These are phyloP conservation scores for Acronicta psi DNA, from an alignment of 2,888 invertebrate species.

Conservation along the genomic window DNA sequence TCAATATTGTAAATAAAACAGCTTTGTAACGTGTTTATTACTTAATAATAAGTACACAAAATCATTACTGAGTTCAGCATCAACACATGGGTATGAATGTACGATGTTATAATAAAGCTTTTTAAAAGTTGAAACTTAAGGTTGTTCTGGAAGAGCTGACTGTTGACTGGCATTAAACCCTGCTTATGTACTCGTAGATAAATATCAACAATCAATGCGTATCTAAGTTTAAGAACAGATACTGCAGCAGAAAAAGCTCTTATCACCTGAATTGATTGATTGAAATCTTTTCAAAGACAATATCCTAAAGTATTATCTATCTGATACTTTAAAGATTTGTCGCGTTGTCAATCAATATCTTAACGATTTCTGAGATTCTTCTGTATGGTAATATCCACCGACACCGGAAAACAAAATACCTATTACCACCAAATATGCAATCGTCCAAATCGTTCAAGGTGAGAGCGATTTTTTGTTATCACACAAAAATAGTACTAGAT, in stretches of 20 bases:
- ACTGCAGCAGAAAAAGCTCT: conserved; percentile 12
- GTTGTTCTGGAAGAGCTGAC: conserved; percentile 3
- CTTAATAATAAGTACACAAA: not conserved
- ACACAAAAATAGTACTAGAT: conserved; percentile 71
- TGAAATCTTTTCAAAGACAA: conserved; percentile 19
- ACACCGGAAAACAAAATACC: conserved; percentile 20
- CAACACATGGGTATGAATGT: conserved; percentile 3
- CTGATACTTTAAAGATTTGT: not conserved
- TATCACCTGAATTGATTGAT: conserved; percentile 29
- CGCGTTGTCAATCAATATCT: not conserved
- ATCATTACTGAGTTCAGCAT: not conserved
- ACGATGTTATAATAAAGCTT: too few species aligned
- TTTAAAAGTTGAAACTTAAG: not conserved
- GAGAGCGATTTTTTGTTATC: conserved; percentile 73
- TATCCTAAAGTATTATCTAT: conserved; percentile 13
- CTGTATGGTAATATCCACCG: not conserved
- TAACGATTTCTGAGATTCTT: conserved; percentile 4
- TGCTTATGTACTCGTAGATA: conserved; percentile 13
- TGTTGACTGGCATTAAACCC: not conserved
- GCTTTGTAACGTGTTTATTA: conserved; percentile 39
- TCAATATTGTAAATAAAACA: conserved; percentile 35
- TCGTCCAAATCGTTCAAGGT: conserved; percentile 73
- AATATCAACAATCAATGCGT: conserved; percentile 14
- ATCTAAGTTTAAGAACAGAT: conserved; percentile 5
- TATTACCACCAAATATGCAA: conserved; percentile 29